Evolutionary conservation across 2,113 vertebrate species (phyloP).

Genomic region (Odocoileus virginianus): DNA sequence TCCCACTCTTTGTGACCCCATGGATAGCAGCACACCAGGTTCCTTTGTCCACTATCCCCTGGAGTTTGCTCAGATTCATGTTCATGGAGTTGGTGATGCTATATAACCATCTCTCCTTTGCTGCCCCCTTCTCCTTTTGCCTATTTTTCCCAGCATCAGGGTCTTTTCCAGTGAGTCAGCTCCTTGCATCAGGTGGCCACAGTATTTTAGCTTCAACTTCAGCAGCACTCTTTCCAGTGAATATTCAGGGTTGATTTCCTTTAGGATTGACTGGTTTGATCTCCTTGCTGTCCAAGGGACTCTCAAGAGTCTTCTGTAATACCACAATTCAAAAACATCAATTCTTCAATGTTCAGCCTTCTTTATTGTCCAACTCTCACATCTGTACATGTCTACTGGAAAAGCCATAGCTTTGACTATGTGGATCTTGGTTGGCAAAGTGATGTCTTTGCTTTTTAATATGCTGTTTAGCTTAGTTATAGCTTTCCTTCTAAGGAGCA

Average conservation of each 20-base stretch:
- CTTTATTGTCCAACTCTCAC: background rate
- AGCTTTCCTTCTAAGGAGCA: background rate
- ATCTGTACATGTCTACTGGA: rapidly evolving
- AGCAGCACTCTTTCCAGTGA: background rate
- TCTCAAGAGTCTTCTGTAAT: background rate
- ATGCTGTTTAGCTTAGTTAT: background rate
- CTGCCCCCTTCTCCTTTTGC: background rate
- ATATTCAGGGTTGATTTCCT: background rate
- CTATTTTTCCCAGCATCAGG: background rate
- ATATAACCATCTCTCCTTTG: background rate
- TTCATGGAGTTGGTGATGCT: background rate
- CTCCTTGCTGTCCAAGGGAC: background rate
- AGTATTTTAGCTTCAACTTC: background rate
- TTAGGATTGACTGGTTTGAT: background rate
- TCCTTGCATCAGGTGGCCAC: background rate
- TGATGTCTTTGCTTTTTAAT: background rate
- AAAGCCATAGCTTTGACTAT: background rate
- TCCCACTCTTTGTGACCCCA: background rate
- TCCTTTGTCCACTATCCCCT: background rate
- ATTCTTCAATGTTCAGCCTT: background rate
- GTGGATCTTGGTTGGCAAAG: background rate
- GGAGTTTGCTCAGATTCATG: background rate
- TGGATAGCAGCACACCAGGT: background rate
- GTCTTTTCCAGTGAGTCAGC: background rate
- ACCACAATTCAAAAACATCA: background rate